phyloP scores from a whole-genome alignment of 2,113 vertebrate species.

The Turdus rufiventris region DNA sequence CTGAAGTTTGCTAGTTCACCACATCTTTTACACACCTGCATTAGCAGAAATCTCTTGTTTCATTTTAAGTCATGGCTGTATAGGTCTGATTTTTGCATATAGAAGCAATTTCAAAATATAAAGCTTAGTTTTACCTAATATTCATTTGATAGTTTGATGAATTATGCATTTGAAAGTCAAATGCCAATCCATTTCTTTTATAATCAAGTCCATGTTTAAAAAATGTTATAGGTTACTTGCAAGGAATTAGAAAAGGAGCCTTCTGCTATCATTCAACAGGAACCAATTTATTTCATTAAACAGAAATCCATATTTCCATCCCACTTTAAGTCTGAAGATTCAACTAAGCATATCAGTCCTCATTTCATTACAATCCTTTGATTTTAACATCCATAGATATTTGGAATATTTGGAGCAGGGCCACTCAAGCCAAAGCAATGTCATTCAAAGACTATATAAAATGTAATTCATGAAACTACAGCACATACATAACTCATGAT shows the following conservation, averaged over 20 bases:
- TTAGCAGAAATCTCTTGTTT: conserved; percentile 21
- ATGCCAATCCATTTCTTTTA: conserved; percentile 38
- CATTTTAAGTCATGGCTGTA: conserved; percentile 38
- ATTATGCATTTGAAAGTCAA: conserved; percentile 65
- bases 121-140: conserved; percentile 65
- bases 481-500: background rate
- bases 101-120: conserved; percentile 53
- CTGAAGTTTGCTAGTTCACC: background rate
- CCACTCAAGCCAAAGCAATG: background rate
- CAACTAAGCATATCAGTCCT: background rate
- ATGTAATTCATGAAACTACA: background rate
- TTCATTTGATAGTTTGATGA: conserved; percentile 50
- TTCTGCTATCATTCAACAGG: conserved; percentile 40
- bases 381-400: background rate
- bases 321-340: background rate
- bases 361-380: background rate
- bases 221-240: conserved; percentile 37
- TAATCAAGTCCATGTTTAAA: conserved; percentile 29
- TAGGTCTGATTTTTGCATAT: conserved; percentile 46
- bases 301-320: background rate
- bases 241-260: conserved; percentile 50
- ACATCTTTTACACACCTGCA: background rate
- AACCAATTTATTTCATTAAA: conserved; percentile 63
- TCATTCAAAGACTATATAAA: background rate
- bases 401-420: background rate